Evolutionary conservation across 1,140 invertebrate genomes (phyloP).

Genomic region (Anastatus disparis): DNA sequence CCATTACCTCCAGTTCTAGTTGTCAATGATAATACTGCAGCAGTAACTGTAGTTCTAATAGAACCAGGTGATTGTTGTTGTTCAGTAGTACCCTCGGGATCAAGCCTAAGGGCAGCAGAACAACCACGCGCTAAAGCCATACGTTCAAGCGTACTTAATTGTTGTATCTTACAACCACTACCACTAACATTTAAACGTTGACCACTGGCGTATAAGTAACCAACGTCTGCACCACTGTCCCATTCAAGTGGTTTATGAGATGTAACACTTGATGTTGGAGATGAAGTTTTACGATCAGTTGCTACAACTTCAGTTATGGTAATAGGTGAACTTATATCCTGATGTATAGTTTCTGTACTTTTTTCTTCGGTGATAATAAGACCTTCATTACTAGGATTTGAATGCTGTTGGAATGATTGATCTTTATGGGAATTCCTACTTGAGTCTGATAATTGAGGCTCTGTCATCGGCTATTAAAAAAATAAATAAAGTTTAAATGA

Average conservation of each 20-base stretch:
- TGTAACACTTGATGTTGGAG: slow-evolving; percentile 73
- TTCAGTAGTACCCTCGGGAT: slow-evolving; percentile 63
- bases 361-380: not conserved
- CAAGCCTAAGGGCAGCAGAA: slow-evolving; percentile 57
- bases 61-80: slow-evolving; percentile 22
- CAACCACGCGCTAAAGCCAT: slow-evolving; percentile 65
- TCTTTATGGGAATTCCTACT: too few relatives aligned
- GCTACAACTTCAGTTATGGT: not conserved
- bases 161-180: not conserved
- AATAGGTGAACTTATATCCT: not conserved
- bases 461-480: slow-evolving; percentile 39
- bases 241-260: slow-evolving; percentile 77
- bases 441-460: slow-evolving; percentile 45
- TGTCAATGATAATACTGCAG: not conserved
- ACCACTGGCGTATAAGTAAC: slow-evolving; percentile 64
- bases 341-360: not conserved
- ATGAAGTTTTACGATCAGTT: slow-evolving; percentile 57
- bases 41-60: not conserved
- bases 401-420: slow-evolving; percentile 41
- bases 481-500: not conserved
- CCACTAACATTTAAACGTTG: not conserved
- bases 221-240: slow-evolving; percentile 82
- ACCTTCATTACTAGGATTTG: slow-evolving; percentile 10
- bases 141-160: slow-evolving; percentile 71
- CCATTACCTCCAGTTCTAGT: not conserved